A percentile compares a stretch with the other conserved stretches of the same genome.
Evolutionary conservation across 2,888 invertebrate genomes (phyloP).

Genomic region (Eretmocerus hayati): DNA sequence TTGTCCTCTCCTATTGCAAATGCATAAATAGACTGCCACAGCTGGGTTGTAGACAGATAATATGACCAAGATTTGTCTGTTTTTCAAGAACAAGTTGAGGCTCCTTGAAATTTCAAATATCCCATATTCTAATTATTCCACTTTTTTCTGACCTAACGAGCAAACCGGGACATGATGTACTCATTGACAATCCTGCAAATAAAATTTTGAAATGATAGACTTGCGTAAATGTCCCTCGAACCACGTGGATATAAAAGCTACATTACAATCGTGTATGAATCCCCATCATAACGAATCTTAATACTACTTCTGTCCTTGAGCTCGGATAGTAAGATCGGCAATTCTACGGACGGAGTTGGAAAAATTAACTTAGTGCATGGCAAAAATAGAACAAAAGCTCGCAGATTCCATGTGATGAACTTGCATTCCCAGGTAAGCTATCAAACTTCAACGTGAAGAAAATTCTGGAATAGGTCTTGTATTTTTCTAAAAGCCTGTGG

Average conservation of each 20-base stretch:
- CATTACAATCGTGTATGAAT: neutral
- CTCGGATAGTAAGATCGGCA: too few relatives aligned
- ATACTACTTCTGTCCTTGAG: too few relatives aligned
- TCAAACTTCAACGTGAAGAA: too few relatives aligned
- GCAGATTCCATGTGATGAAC: too few relatives aligned
- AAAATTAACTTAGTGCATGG: too few relatives aligned
- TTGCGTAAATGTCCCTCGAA: neutral
- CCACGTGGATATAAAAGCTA: neutral
- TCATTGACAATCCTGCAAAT: conserved; percentile 62
- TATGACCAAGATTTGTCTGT: conserved; percentile 57
- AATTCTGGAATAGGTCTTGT: too few relatives aligned
- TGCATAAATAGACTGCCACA: conserved; percentile 79
- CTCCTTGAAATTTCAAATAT: conserved; percentile 45
- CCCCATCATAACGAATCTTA: too few relatives aligned
- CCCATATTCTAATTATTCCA: conserved; percentile 82
- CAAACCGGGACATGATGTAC: conserved; percentile 65
- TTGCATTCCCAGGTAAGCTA: too few relatives aligned
- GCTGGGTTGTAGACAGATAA: conserved; percentile 66
- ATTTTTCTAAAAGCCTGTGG: too few relatives aligned
- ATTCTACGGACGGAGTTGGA: too few relatives aligned
- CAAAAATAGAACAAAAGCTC: too few relatives aligned
- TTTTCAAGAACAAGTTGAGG: conserved; percentile 34
- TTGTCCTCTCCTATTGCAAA: conserved; percentile 81
- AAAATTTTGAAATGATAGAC: neutral
- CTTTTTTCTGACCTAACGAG: conserved; percentile 75